Evolutionary conservation across 2,888 invertebrate genomes (phyloP).

Genomic region (Nebria brevicollis): DNA sequence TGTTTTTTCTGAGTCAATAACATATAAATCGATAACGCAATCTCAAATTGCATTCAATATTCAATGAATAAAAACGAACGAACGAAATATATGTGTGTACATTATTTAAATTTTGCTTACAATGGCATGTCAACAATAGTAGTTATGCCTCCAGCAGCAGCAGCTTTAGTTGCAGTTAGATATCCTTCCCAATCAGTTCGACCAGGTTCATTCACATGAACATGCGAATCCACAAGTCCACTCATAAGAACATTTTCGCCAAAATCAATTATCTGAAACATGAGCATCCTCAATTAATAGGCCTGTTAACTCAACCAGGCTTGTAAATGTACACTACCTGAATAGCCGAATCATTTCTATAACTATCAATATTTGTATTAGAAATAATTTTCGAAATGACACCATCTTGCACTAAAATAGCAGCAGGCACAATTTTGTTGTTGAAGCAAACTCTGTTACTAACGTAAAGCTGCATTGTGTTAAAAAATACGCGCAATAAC

Average conservation of each 20-base stretch:
- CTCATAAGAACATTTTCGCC: conserved; percentile 71
- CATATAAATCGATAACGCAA: neutral
- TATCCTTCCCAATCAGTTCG: conserved; percentile 79
- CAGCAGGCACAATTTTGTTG: conserved; percentile 67
- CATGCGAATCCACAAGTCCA: conserved; percentile 77
- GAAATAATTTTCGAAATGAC: conserved; percentile 68
- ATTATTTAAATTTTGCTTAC: conserved; percentile 61
- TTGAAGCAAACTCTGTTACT: conserved; percentile 66
- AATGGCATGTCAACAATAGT: conserved; percentile 79
- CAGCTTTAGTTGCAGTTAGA: conserved; percentile 75
- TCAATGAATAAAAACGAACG: neutral
- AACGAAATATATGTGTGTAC: too few relatives aligned
- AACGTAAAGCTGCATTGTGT: conserved; percentile 60
- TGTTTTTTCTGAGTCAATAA: too few relatives aligned
- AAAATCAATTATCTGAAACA: conserved; percentile 62
- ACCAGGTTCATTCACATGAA: conserved; percentile 80
- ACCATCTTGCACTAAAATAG: conserved; percentile 70
- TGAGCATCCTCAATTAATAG: conserved; percentile 7
- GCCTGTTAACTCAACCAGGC: conserved; percentile 22
- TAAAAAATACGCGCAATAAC: neutral
- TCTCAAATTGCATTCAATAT: neutral
- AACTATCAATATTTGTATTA: conserved; percentile 63
- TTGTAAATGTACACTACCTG: conserved; percentile 61
- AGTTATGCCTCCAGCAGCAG: conserved; percentile 78
- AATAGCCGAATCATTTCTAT: conserved; percentile 65